Evolutionary conservation across 2,797 vertebrate genomes (phyloP), one percentile per base, ranked within the genome.

Genomic region (Avahi laniger): DNA sequence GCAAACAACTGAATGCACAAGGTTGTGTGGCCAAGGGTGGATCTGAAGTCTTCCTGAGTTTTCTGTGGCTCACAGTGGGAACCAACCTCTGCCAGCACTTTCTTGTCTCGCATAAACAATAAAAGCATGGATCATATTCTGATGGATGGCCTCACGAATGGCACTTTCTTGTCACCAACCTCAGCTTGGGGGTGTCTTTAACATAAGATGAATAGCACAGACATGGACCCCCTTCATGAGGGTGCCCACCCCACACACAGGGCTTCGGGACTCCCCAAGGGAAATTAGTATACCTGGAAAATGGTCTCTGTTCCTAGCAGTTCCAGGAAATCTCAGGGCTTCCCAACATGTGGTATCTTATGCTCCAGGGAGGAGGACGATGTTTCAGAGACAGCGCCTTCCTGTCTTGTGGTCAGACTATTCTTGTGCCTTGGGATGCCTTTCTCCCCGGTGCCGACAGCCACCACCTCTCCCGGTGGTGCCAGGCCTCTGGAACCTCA

Each of bases 371-470:
- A 88, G 85, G 91, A 86, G 78, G 90, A 67, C 5, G 3, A 26
- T 5, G 69, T 43, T 82, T 46, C 79, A 59, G 72, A 89, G 91
- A 41, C 97, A 78, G 94, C 48, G 26, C 57, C 95, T 93, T 90
- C 94, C 89, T 94, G 97, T 96, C 95, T 97, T 84, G 97, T 38
- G 95, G 96, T 96, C 0, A 0, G 59, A 88, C 94, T 97, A 91
- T 97, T 97, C 97, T 97, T 94, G 80, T 67, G 90, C 65, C 83
- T 85, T 0, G 17, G 96, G 83, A 95, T 57, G 93, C 46, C 35
- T 54, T 67, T 59, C 95, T 93, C 43, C 70, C 80, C 0, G 9
- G 94, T 1, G 94, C 84, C 95, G 89, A 97, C 97, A 94, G 97
- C 91, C 0, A 0, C 92, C 93, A 81, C 95, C 92, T 94, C 96